Conservation (phyloP, 2,797 vertebrate genomes). For the Pelochelys cantorii region DNA sequence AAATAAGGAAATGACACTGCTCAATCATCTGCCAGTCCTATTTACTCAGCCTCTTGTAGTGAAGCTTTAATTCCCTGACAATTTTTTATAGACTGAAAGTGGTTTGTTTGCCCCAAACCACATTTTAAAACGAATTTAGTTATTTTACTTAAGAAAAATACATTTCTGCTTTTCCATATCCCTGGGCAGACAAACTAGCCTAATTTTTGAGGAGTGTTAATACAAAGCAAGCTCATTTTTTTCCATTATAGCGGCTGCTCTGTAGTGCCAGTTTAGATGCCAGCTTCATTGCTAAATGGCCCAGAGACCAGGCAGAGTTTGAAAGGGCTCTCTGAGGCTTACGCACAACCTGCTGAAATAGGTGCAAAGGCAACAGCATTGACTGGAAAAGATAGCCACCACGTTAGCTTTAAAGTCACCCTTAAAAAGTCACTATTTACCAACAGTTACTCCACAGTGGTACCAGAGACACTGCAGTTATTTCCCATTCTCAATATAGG, state of each 20-base stretch:
- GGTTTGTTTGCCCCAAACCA: neutral
- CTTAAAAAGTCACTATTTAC: neutral
- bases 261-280: neutral
- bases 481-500: neutral
- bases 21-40: neutral
- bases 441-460: neutral
- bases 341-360: neutral
- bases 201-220: neutral
- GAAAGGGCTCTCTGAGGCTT: neutral
- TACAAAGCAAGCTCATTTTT: neutral
- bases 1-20: neutral
- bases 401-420: neutral
- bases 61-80: too few species aligned
- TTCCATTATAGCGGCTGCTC: neutral
- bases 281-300: fast-evolving
- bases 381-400: neutral
- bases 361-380: neutral
- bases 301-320: neutral
- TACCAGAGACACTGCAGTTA: neutral
- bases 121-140: neutral
- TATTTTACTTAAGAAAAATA: neutral
- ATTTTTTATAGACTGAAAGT: too few species aligned
- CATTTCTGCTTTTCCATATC: neutral
- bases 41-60: neutral
- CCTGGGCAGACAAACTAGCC: neutral